Percentiles rank a stretch among this genome's conserved stretches.
phyloP scores from a whole-genome alignment of 2,888 invertebrate species.

The Diplolepis rosae region DNA sequence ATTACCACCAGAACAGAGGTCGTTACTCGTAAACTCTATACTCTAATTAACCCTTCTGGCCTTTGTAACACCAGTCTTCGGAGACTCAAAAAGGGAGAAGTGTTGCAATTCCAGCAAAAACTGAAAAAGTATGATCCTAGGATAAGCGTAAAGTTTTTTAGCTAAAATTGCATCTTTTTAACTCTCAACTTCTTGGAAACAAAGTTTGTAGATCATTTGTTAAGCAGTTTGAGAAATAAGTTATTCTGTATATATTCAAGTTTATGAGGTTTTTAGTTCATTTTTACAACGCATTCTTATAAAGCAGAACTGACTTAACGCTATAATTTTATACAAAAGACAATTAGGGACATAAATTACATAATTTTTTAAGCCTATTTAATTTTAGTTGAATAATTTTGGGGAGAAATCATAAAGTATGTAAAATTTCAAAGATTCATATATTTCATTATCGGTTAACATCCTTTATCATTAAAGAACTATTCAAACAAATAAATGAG shows the following conservation, averaged over 20 bases:
- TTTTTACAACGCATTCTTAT: no score
- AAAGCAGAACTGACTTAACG: no score
- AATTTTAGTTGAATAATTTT: no score
- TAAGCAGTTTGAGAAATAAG: not conserved
- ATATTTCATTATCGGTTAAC: no score
- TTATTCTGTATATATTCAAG: not conserved
- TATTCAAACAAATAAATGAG: not conserved
- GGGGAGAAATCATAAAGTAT: no score
- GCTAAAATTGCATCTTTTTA: not conserved
- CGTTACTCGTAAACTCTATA: constrained; percentile 14
- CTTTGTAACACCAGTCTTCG: not conserved
- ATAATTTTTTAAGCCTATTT: no score
- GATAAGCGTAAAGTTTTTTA: not conserved
- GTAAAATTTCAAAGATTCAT: no score
- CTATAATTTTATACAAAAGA: no score
- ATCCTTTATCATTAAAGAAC: no score
- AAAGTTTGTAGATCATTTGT: not conserved
- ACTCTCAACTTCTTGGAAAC: not conserved
- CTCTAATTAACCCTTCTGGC: constrained; percentile 23
- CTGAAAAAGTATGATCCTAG: not conserved
- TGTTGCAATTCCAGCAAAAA: not conserved
- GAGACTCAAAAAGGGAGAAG: not conserved
- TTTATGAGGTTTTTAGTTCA: no score
- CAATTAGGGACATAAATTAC: no score
- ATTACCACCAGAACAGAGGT: constrained; percentile 14